Base-by-base conservation (phyloP, 2,888 invertebrate species). In the Sesia apiformis region DNA sequence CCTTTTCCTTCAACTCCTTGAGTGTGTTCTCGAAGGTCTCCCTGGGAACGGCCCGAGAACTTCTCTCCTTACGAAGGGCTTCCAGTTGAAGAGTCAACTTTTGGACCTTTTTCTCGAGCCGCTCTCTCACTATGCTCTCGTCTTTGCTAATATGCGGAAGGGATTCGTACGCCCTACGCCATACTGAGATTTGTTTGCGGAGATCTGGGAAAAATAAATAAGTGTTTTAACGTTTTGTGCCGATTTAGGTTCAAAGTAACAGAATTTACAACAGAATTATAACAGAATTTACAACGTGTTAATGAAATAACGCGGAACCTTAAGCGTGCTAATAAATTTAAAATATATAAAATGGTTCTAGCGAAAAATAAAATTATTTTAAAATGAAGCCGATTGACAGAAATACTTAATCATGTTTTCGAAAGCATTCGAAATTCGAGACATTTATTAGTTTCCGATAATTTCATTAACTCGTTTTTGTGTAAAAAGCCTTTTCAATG, bases 131-230 rank as follows among this genome's bases (percentile, higher is more conserved):
- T 0, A 94, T 81, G 58, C 93, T 93, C 63, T 96, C 96, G 68
- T 97, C 96, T 69, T 94, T 93, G 53, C 96, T 95, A 67, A 95
- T 93, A 40, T 94, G 93, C 0, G 95, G 94, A 0, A 97, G 84
- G 0, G 95, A 95, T 4, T 94, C 94, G 0, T 93, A 94, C 0
- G 93, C 94, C 55, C 93, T 91, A 68, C 94, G 92, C 97, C 97
- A 97, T 58, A 96, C 94, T 49, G 93, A 93, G 23, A 97, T 96
- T 79, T 97, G 96, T 54, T 95, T 93, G 38, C 94, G 91, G 38
- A 97, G 76, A 65, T 96, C 96, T 93, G 87, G 8, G 59, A 62
- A 51, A 39, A 23, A 23, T 23, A 23, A 23, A 1, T 23, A 23
- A 23, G 23, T 23, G 23, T 23, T 23, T n/a, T n/a, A 6, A 42